Evolutionary conservation across 2,888 invertebrate genomes (phyloP).

Genomic region (Agrochola lota): DNA sequence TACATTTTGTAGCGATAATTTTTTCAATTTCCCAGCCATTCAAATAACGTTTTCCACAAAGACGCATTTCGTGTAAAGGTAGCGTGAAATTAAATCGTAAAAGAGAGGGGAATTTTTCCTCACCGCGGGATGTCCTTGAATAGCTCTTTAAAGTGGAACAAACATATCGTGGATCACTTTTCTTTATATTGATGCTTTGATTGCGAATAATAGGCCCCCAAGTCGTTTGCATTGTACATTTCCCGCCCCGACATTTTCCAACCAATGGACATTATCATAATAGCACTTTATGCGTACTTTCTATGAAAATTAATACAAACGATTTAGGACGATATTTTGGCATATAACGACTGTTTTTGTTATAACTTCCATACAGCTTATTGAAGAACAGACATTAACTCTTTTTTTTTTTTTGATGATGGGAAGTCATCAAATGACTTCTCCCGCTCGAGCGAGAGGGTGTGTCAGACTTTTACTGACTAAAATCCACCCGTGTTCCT

Average conservation of each 20-base stretch:
- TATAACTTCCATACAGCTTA: slow-evolving; percentile 26
- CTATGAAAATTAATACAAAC: slow-evolving; percentile 72
- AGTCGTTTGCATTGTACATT: slow-evolving; percentile 64
- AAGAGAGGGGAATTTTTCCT: slow-evolving; percentile 54
- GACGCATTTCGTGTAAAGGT: slow-evolving; percentile 55
- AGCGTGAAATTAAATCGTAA: slow-evolving; percentile 64
- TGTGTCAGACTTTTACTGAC: too few relatives aligned
- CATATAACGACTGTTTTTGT: slow-evolving; percentile 44
- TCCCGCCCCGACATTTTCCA: slow-evolving; percentile 63
- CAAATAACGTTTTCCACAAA: slow-evolving; percentile 57
- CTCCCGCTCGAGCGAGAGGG: too few relatives aligned
- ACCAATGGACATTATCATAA: slow-evolving; percentile 67
- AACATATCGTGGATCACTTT: slow-evolving; percentile 61
- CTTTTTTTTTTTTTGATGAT: too few relatives aligned
- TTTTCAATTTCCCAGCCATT: slow-evolving; percentile 48
- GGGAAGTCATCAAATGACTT: too few relatives aligned
- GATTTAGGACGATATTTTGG: slow-evolving; percentile 65
- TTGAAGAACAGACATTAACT: slow-evolving; percentile 29
- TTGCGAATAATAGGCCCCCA: slow-evolving; percentile 60
- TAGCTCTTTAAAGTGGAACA: slow-evolving; percentile 57
- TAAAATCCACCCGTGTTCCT: too few relatives aligned
- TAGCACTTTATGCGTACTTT: slow-evolving; percentile 67
- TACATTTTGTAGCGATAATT: slow-evolving; percentile 13
- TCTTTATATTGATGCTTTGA: slow-evolving; percentile 64
- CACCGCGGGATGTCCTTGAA: slow-evolving; percentile 50